Conservation (phyloP, 2,888 invertebrate genomes). For the Drosophila bunnanda region DNA sequence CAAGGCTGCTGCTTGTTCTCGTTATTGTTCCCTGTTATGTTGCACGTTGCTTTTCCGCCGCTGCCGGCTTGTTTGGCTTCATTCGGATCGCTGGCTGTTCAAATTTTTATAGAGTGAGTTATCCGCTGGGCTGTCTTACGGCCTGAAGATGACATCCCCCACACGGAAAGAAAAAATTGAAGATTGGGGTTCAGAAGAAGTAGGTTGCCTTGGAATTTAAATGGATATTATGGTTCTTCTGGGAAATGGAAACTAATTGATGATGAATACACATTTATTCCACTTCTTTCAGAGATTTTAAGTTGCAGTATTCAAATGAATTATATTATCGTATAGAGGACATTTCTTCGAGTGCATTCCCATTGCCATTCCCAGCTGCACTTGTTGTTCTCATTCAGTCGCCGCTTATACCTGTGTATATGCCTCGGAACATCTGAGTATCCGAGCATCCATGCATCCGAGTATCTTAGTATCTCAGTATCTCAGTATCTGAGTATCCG, state of each 20-base stretch:
- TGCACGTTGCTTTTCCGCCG: slow-evolving; percentile 44
- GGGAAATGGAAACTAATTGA: not conserved
- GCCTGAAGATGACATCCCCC: slow-evolving; percentile 39
- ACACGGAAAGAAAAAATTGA: slow-evolving; percentile 1
- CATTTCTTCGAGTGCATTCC: slow-evolving; percentile 11
- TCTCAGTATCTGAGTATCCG: slow-evolving; percentile 20
- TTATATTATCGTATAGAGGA: too few species aligned
- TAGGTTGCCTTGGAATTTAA: not conserved
- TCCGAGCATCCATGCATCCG: slow-evolving; percentile 25
- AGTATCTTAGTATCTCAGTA: slow-evolving; percentile 16
- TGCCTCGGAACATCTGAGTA: slow-evolving; percentile 39
- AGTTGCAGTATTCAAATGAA: too few species aligned
- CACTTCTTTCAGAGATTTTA: too few species aligned
- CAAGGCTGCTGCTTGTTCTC: slow-evolving; percentile 71
- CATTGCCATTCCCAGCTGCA: slow-evolving; percentile 39
- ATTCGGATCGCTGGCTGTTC: slow-evolving; percentile 48
- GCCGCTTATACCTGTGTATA: slow-evolving; percentile 26
- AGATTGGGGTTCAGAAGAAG: not conserved
- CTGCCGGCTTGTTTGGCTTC: slow-evolving; percentile 27
- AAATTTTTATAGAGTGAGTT: slow-evolving; percentile 71
- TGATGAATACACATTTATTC: too few species aligned
- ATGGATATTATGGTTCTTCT: not conserved
- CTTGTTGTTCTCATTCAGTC: slow-evolving; percentile 44
- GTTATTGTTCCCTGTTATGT: slow-evolving; percentile 78
- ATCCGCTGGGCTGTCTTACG: slow-evolving; percentile 71